These are phyloP conservation scores for Peromyscus californicus DNA, from an alignment of 2,113 vertebrate genomes.

Conservation along the genomic window DNA sequence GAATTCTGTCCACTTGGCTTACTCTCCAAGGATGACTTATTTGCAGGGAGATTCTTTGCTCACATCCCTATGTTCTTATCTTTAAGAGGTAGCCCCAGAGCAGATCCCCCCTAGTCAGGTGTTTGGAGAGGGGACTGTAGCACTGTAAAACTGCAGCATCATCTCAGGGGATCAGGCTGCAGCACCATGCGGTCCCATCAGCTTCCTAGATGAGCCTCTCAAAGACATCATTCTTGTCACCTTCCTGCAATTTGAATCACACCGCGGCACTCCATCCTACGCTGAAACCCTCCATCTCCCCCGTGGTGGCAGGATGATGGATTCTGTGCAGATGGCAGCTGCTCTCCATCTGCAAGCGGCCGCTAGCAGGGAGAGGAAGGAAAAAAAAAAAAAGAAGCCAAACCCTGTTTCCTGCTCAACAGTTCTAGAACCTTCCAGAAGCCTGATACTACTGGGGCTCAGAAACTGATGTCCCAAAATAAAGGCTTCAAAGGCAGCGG, in stretches of 20 bases:
- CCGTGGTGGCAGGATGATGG: slow-evolving; percentile 1
- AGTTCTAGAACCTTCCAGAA: background rate
- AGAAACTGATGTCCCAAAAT: background rate
- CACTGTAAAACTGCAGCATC: background rate
- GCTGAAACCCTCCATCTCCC: slow-evolving; percentile 55
- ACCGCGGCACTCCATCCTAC: background rate
- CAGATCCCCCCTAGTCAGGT: background rate
- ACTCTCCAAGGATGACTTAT: background rate
- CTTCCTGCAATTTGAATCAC: slow-evolving; percentile 46
- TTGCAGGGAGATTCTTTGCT: background rate
- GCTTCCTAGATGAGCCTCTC: slow-evolving; percentile 44
- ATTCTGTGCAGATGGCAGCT: slow-evolving; percentile 31
- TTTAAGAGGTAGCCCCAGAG: accelerated
- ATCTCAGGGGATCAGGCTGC: background rate
- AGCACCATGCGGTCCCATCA: background rate
- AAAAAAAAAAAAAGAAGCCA: background rate
- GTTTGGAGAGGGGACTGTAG: accelerated
- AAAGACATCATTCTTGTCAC: slow-evolving; percentile 6
- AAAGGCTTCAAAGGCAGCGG: background rate
- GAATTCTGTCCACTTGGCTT: background rate
- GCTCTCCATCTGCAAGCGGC: slow-evolving; percentile 30
- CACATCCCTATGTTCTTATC: background rate
- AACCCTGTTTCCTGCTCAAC: background rate
- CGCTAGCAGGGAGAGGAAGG: slow-evolving; percentile 17
- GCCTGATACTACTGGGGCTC: background rate